These are phyloP conservation scores for Neodiprion pinetum DNA, from an alignment of 1,140 invertebrate genomes.

Conservation along the genomic window DNA sequence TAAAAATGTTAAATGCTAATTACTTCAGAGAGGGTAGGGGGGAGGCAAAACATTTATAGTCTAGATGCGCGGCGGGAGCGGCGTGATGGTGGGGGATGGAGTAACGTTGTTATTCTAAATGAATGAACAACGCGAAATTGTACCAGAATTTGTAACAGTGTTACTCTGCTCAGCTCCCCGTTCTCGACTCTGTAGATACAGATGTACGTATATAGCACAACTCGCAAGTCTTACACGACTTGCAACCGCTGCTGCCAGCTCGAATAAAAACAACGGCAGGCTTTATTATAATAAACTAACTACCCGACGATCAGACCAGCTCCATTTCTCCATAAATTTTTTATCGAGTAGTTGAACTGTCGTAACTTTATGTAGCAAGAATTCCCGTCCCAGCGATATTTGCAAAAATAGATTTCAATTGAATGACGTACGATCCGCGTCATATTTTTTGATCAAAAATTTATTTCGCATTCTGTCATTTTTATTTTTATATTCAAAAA, in stretches of 20 bases:
- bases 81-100: conserved; percentile 29
- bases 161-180: conserved; percentile 12
- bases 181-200: background rate
- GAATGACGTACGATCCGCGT: background rate
- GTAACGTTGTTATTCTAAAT: conserved; percentile 50
- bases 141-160: conserved; percentile 41
- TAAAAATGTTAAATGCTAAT: conserved; percentile 61
- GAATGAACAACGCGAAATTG: conserved; percentile 55
- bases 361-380: background rate
- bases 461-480: too few relatives aligned
- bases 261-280: too few relatives aligned
- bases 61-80: conserved; percentile 19
- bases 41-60: conserved; percentile 33
- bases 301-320: background rate
- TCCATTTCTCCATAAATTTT: background rate
- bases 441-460: too few relatives aligned
- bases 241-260: too few relatives aligned
- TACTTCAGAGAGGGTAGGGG: conserved; percentile 49
- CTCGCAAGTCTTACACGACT: too few relatives aligned
- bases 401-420: background rate
- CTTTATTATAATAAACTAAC: too few relatives aligned
- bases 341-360: background rate
- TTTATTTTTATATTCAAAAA: too few relatives aligned
- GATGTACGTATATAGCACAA: too few relatives aligned
- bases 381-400: background rate